Base-by-base conservation (phyloP, 2,113 vertebrate species). In the Cercopithecus mona region DNA sequence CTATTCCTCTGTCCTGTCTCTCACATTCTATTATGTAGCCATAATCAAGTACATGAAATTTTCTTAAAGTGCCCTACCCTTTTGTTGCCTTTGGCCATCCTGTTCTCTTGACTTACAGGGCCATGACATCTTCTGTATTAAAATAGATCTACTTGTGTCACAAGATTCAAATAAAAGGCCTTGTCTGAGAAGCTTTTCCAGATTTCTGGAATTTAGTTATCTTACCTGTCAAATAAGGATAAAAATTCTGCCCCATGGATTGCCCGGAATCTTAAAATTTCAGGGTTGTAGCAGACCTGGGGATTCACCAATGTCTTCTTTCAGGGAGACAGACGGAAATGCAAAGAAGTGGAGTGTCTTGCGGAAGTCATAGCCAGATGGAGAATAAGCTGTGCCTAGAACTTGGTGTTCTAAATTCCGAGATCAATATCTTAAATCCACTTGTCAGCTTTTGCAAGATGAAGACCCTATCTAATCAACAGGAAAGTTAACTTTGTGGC, bases 111-210 rank as follows among this genome's bases (percentile, higher is more conserved):
- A 91, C 25, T 89, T 82, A 8, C 76, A 30, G 8, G 80, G 9
- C 12, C 20, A 38, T 86, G 80, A 48, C 38, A 14, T 17, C 3
- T 35, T 66, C 32, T 32, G 40, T 81, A 11, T 35, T 72, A 43
- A 84, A 45, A 59, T 27, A 18, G 55, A 68, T 20, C 32, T 50
- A 45, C 48, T 27, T 48, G 6, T 20, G 43, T 59, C 66, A 32
- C 27, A 96, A 86, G 59, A 91, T 93, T 88, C 57, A 82, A 16
- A 48, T 59, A 72, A 83, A 87, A 96, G 89, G 17, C 16, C 45
- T 48, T 35, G 43, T 83, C 25, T 73, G 40, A 80, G 87, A 87
- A 43, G 8, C 16, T 72, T 86, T 27, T 68, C 75, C 8, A 64
- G 40, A 59, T 88, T 38, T 57, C 9, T 76, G 38, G 75, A 55